Percentiles rank a stretch among this genome's conserved stretches.
phyloP scores from a whole-genome alignment of 2,797 vertebrate genomes.

The Siniperca undulata region DNA sequence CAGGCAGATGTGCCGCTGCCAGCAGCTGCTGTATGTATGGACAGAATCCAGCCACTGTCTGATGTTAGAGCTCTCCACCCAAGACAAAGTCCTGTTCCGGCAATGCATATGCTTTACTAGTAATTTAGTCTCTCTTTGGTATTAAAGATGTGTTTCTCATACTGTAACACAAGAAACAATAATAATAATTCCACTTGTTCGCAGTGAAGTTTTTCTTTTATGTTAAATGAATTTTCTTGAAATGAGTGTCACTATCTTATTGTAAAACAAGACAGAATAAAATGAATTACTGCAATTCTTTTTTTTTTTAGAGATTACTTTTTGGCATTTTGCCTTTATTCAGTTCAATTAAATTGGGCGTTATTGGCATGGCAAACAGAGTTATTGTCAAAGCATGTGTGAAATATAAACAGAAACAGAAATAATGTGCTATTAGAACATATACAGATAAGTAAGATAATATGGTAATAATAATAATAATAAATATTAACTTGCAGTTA shows the following conservation, averaged over 20 bases:
- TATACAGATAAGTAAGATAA: too few species aligned
- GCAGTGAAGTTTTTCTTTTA: background rate
- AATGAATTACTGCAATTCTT: background rate
- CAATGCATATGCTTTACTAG: background rate
- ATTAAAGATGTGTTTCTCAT: background rate
- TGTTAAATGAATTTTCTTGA: background rate
- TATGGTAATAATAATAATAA: too few species aligned
- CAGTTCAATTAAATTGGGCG: too few species aligned
- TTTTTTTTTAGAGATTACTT: too few species aligned
- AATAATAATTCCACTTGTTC: background rate
- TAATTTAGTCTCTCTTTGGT: background rate
- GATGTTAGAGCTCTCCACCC: background rate
- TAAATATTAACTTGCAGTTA: too few species aligned
- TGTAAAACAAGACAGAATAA: background rate
- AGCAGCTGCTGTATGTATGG: background rate
- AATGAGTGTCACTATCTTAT: background rate
- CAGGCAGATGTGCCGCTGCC: background rate
- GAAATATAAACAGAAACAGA: too few species aligned
- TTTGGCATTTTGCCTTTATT: background rate
- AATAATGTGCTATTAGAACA: too few species aligned
- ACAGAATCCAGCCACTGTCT: slow-evolving; percentile 24
- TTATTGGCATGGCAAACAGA: too few species aligned
- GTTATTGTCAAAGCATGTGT: too few species aligned
- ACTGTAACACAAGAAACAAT: background rate
- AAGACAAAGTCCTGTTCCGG: slow-evolving; percentile 5